A percentile compares a stretch with the other conserved stretches of the same genome.
These are phyloP conservation scores for Coluber constrictor DNA, from an alignment of 2,797 vertebrate species.

Conservation along the genomic window DNA sequence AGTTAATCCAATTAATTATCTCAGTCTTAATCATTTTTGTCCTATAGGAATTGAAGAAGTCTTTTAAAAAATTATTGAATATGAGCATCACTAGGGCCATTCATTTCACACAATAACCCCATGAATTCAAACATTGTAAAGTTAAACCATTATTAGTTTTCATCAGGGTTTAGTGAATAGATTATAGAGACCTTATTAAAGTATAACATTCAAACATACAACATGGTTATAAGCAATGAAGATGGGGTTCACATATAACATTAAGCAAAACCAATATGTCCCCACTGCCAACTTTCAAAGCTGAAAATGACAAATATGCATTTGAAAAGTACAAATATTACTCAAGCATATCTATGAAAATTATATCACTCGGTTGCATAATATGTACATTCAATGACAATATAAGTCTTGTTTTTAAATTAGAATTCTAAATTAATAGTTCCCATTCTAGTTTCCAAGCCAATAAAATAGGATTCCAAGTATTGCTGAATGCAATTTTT, in stretches of 20 bases:
- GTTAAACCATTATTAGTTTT: neutral
- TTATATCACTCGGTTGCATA: too few relatives aligned
- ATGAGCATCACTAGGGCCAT: neutral
- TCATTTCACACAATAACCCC: neutral
- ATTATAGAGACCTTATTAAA: neutral
- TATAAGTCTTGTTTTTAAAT: neutral
- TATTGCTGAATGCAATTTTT: neutral
- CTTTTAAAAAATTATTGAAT: neutral
- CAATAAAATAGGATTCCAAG: too few relatives aligned
- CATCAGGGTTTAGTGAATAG: neutral
- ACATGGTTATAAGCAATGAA: neutral
- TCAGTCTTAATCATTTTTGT: neutral
- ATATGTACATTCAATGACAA: too few relatives aligned
- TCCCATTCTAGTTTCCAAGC: neutral
- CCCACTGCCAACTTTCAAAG: neutral
- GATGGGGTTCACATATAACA: neutral
- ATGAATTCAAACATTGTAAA: neutral
- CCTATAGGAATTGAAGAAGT: neutral
- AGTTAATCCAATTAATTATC: slow-evolving; percentile 1
- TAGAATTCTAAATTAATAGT: neutral
- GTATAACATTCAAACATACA: neutral
- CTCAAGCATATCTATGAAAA: neutral
- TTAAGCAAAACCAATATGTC: neutral
- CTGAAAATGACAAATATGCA: neutral
- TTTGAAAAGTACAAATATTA: neutral